These are phyloP conservation scores for Phaethornis superciliosus DNA, from an alignment of 2,113 vertebrate genomes.

Conservation along the genomic window DNA sequence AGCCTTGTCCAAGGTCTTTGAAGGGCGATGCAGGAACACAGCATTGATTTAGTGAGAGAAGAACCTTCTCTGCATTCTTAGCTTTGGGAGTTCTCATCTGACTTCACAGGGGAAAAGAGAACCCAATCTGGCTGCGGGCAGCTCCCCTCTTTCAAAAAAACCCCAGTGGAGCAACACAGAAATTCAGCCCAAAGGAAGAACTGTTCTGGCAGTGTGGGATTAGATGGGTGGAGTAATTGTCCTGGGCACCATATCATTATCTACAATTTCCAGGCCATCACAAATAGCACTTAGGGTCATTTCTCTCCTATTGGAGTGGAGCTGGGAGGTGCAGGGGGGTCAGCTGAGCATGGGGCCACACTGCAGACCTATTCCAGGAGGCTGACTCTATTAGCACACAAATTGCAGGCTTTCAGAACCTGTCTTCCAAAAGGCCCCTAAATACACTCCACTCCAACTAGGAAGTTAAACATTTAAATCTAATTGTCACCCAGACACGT, in stretches of 20 bases:
- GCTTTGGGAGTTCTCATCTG: too few relatives aligned
- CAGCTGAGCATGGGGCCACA: constrained; percentile 18
- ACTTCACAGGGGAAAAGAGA: background rate
- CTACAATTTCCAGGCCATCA: constrained; percentile 66
- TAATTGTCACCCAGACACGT: constrained; percentile 62
- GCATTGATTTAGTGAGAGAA: background rate
- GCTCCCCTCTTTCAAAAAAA: background rate
- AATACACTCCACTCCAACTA: constrained; percentile 11
- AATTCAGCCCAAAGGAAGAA: background rate
- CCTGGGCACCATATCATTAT: constrained; percentile 63
- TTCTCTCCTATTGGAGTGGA: constrained; percentile 44
- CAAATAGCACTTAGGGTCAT: constrained; percentile 60
- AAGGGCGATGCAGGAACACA: background rate
- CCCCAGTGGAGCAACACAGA: background rate
- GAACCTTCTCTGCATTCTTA: background rate
- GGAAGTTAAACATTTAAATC: constrained; percentile 57
- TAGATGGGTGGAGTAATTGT: constrained; percentile 39
- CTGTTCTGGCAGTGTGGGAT: constrained; percentile 13
- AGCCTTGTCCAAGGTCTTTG: background rate
- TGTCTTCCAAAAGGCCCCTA: constrained; percentile 50
- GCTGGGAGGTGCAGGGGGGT: background rate
- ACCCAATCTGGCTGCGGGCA: background rate
- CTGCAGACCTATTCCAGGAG: constrained; percentile 53
- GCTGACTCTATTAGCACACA: constrained; percentile 64
- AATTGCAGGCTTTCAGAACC: constrained; percentile 71